Base-by-base conservation (phyloP, 2,797 vertebrate genomes). In the Danio albolineatus region DNA sequence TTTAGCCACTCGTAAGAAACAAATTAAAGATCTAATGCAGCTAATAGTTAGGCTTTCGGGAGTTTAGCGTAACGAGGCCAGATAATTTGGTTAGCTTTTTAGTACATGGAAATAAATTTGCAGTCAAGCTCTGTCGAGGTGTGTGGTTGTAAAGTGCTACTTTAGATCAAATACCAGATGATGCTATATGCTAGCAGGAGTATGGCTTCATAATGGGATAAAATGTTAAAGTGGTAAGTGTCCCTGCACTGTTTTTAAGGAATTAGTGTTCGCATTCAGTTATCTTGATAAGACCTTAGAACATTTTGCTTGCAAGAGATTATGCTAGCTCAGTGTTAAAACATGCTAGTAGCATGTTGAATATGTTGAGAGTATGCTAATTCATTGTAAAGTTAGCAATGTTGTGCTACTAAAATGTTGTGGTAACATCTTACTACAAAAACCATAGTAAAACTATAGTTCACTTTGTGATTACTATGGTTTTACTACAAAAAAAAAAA, bases 11-110 rank as follows among this genome's bases (percentile, higher is more conserved):
- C 84, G 81, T 84, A 83, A 73, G 87, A 86, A 84, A 84, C 86
- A 86, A 89, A 90, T 90, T 90, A 91, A 90, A 89, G 84, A 77
- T 83, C 87, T 88, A 90, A 90, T 92, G 89, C 86, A 73, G 65
- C 86, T 93, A 92, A 92, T 92, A 90, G 90, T 76, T 77, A 84
- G 90, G 91, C 90, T 83, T 85, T 75, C 73, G 54, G 73, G 83
- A 77, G 83, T 84, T 84, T 91, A 89, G 91, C 57, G 86, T 90
- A 91, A 92, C 89, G 85, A 84, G 85, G 70, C 69, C 56, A 36
- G 82, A 70, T 93, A 90, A 93, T 90, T 86, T 85, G 85, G 82
- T 92, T 90, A 90, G 86, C 69, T 87, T 88, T 60, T 43, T 38
- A 66, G 66, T 86, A 51, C 65, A 84, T 78, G 78, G 78, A 88